Evolutionary conservation across 2,797 vertebrate species (phyloP).

Genomic region (Helostoma temminkii): DNA sequence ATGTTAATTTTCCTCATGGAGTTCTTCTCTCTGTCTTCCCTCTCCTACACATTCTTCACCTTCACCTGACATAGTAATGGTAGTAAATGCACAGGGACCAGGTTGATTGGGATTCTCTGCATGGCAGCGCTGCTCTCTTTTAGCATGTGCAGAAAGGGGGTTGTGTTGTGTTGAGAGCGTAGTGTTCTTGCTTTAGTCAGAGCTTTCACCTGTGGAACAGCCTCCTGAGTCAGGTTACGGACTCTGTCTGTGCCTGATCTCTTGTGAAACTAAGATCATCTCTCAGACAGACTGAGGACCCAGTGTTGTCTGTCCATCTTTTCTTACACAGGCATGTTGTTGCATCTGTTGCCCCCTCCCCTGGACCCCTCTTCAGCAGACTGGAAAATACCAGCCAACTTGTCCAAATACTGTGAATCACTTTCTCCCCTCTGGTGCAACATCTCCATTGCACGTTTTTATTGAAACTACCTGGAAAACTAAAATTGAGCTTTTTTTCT

Average conservation of each 20-base stretch:
- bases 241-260: slow-evolving; percentile 54
- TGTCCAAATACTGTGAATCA: slow-evolving; percentile 48
- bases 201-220: slow-evolving; percentile 67
- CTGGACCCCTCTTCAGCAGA: slow-evolving; percentile 12
- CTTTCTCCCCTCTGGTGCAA: slow-evolving; percentile 31
- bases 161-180: slow-evolving; percentile 44
- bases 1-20: slow-evolving; percentile 34
- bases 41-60: slow-evolving; percentile 38
- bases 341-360: slow-evolving; percentile 61
- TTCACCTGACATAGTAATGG: slow-evolving; percentile 30
- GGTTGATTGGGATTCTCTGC: slow-evolving; percentile 65
- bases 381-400: slow-evolving; percentile 60
- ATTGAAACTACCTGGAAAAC: slow-evolving; percentile 36
- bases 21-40: slow-evolving; percentile 9
- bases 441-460: slow-evolving; percentile 42
- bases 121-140: slow-evolving; percentile 51
- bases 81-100: slow-evolving; percentile 32
- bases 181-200: slow-evolving; percentile 42
- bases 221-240: slow-evolving; percentile 71
- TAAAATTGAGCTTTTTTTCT: slow-evolving; percentile 25
- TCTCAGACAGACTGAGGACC: slow-evolving; percentile 59
- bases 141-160: slow-evolving; percentile 54
- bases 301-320: slow-evolving; percentile 74
- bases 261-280: slow-evolving; percentile 60
- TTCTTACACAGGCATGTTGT: slow-evolving; percentile 67